Conservation (phyloP, 1,140 invertebrate genomes). For the Heliconius melpomene region DNA sequence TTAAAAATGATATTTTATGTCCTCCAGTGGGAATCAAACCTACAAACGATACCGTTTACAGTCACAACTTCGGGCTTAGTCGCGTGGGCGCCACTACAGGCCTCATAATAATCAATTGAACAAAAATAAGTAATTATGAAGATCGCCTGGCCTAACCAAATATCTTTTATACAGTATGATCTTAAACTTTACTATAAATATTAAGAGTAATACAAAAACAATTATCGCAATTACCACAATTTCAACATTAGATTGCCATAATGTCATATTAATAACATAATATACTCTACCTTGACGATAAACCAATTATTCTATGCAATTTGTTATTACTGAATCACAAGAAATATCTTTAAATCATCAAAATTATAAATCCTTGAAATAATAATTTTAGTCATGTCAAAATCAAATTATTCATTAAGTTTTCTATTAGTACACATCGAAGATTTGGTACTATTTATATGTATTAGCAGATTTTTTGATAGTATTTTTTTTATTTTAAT, state of each 20-base stretch:
- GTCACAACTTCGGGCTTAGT: too few relatives aligned
- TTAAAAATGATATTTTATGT: too few relatives aligned
- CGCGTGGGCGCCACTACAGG: too few relatives aligned
- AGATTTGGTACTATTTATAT: neutral
- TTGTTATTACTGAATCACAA: neutral
- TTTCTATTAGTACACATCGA: neutral
- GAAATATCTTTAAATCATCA: neutral
- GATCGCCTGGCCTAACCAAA: neutral
- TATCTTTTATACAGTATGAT: too few relatives aligned
- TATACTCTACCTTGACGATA: conserved; percentile 2
- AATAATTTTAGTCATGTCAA: neutral
- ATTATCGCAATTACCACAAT: conserved; percentile 17
- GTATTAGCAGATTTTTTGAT: too few relatives aligned
- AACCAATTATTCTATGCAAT: neutral
- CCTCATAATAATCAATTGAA: neutral
- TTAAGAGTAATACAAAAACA: conserved; percentile 13
- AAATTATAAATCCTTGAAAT: neutral
- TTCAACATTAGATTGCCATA: conserved; percentile 7
- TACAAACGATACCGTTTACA: too few relatives aligned
- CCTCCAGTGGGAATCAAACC: too few relatives aligned
- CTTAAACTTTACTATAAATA: neutral
- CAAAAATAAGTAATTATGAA: neutral
- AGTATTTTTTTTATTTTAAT: too few relatives aligned
- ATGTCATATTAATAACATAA: conserved; percentile 31
- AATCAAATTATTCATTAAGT: neutral